Conservation (phyloP, 2,113 vertebrate genomes). For the Alouatta palliata region DNA sequence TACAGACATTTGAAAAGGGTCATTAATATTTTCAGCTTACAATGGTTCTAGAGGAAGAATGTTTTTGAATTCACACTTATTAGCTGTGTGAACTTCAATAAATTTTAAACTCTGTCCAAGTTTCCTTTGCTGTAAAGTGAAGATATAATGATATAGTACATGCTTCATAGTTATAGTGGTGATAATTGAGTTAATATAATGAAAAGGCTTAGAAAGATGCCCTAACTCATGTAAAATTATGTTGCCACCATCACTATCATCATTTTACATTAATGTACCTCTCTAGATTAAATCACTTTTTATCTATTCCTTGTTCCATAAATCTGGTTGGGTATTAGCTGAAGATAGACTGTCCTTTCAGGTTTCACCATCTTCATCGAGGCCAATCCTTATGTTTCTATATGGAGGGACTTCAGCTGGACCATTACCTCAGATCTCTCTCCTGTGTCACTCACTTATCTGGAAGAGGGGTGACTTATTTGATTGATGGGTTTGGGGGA, state of each 20-base stretch:
- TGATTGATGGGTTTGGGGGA: background rate
- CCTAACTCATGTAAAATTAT: background rate
- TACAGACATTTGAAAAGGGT: background rate
- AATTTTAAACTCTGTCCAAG: background rate
- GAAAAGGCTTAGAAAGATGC: background rate
- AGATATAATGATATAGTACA: background rate
- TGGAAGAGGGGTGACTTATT: background rate
- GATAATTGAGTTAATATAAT: background rate
- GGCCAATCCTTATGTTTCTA: background rate
- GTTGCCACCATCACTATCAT: background rate
- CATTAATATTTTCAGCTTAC: background rate
- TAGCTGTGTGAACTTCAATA: background rate
- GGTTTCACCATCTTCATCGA: background rate
- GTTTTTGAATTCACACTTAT: background rate
- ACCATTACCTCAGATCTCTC: background rate
- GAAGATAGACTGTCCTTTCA: background rate
- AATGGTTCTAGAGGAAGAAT: background rate
- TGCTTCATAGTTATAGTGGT: background rate
- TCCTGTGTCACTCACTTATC: background rate
- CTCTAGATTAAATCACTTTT: background rate
- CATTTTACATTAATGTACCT: background rate
- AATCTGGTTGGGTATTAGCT: background rate
- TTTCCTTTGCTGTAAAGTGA: slow-evolving; percentile 8
- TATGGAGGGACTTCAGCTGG: background rate
- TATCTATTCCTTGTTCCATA: background rate